These are phyloP conservation scores for Aptenodytes patagonicus DNA, from an alignment of 2,113 vertebrate species.

Conservation along the genomic window DNA sequence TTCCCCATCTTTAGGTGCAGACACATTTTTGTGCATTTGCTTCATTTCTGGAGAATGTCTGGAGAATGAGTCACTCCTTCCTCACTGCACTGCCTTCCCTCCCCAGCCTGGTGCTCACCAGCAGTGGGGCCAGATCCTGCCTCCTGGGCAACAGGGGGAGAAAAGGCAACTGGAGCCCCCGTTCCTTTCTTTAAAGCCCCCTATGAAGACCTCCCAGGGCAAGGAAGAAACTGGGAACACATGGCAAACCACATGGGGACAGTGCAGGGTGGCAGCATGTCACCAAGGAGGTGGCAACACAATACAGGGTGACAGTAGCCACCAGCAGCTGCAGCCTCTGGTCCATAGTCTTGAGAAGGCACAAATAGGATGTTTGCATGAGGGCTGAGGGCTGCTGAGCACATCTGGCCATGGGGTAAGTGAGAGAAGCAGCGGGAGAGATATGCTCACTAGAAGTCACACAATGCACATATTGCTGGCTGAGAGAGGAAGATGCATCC, in stretches of 20 bases:
- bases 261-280: not conserved
- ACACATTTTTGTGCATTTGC: not conserved
- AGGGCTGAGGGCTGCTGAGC: not conserved
- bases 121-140: not conserved
- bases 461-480: not conserved
- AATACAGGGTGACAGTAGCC: not conserved
- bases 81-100: not conserved
- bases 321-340: not conserved
- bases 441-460: not conserved
- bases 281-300: not conserved
- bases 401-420: not conserved
- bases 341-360: not conserved
- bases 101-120: not conserved
- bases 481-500: not conserved
- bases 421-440: not conserved
- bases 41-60: not conserved
- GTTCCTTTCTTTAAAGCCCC: not conserved
- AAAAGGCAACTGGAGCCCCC: not conserved
- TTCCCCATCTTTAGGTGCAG: not conserved
- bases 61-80: constrained; percentile 8
- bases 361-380: not conserved
- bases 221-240: not conserved
- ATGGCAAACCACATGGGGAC: not conserved
- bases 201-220: not conserved
- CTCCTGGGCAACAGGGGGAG: not conserved